Percentiles rank a stretch among this genome's conserved stretches.
phyloP scores from a whole-genome alignment of 2,113 vertebrate genomes.

The Ptyas mucosa region DNA sequence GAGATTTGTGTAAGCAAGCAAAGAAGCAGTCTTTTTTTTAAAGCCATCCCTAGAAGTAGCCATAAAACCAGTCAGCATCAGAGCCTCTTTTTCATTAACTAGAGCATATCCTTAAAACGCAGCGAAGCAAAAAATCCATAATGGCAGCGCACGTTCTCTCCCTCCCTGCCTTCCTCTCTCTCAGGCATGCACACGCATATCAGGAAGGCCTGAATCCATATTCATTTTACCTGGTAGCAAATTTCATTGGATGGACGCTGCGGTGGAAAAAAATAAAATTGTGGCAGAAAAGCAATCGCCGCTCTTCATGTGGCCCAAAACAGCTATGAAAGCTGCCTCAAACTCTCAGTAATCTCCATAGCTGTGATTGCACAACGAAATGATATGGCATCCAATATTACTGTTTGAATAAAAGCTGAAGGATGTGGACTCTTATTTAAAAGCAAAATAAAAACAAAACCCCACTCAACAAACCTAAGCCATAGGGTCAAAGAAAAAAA shows the following conservation, averaged over 20 bases:
- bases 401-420: not conserved
- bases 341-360: not conserved
- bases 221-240: slow-evolving; percentile 37
- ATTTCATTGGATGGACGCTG: slow-evolving; percentile 35
- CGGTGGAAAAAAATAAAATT: slow-evolving; percentile 41
- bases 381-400: not conserved
- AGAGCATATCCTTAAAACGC: slow-evolving; percentile 30
- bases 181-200: not conserved
- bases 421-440: not conserved
- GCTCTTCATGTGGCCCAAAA: slow-evolving; percentile 16
- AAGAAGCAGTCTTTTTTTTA: not conserved
- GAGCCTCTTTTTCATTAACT: slow-evolving; percentile 29
- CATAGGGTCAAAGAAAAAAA: not conserved
- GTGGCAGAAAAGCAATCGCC: slow-evolving; percentile 23
- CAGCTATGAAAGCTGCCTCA: slow-evolving; percentile 1
- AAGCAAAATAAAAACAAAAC: not conserved
- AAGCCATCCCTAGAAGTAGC: not conserved
- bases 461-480: not conserved
- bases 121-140: slow-evolving; percentile 32
- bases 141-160: not conserved
- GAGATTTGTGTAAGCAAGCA: not conserved
- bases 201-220: slow-evolving; percentile 21
- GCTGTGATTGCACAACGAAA: not conserved
- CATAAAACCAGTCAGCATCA: not conserved
- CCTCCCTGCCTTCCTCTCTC: slow-evolving; percentile 17